Evolutionary conservation across 2,113 vertebrate genomes (phyloP), one percentile per base, ranked within the genome.

Genomic region (Carollia perspicillata): DNA sequence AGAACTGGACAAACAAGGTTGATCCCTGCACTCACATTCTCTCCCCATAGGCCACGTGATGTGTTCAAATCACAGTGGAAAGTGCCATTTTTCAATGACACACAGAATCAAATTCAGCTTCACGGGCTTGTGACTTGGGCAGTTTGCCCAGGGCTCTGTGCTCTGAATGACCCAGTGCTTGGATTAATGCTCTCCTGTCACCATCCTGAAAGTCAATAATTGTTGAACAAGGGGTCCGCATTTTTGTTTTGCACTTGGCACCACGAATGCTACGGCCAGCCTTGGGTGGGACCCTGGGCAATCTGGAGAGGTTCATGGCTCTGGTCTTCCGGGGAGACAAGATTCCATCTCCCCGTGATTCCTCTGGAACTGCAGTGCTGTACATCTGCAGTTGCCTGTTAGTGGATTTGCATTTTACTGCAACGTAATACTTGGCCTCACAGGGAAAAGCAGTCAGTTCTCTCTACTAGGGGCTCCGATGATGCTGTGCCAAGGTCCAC

Each of bases 321-420:
- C 84, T 14, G 3, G 0, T 35, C 35, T 72, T 23, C 55, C 20
- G 30, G 28, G 33, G 40, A 79, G 49, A 40, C 30, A 20, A 69
- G 53, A 20, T 80, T 66, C 83, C 47, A 9, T 79, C 58, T 95
- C 69, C 30, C 30, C 8, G 5, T 33, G 40, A 84, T 47, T 42
- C 77, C 81, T 68, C 5, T 55, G 47, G 66, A 81, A 72, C 40
- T 9, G 30, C 58, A 37, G 40, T 28, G 87, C 60, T 81, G 17
- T 68, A 65, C 78, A 87, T 63, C 87, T 88, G 90, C 63, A 88
- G 84, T 75, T 91, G 68, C 26, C 40, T 69, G 16, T 51, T 42
- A 20, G 69, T 33, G 37, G 81, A 93, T 97, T 95, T 97, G 88
- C 81, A 51, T 97, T 96, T 90, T 78, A 77, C 88, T 74, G 77